Evolutionary conservation across 2,113 vertebrate genomes (phyloP).

Genomic region (Hepsetus odoe): DNA sequence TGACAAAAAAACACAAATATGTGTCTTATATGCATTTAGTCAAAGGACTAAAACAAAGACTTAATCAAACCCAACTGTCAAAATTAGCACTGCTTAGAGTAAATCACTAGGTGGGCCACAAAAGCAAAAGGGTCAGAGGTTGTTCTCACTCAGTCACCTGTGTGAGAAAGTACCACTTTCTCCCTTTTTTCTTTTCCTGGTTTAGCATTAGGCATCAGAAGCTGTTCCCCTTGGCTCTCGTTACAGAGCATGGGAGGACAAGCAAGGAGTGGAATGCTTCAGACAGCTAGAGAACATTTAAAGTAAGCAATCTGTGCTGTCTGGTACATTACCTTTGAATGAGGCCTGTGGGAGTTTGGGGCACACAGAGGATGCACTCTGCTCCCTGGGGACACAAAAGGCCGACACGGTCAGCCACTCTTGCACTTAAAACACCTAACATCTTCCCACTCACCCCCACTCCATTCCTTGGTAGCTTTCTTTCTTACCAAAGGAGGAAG

Average conservation of each 20-base stretch:
- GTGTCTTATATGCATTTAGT: too few relatives aligned
- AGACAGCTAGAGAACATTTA: conserved; percentile 45
- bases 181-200: conserved; percentile 9
- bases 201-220: conserved; percentile 28
- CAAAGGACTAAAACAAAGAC: too few relatives aligned
- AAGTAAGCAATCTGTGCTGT: conserved; percentile 56
- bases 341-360: conserved; percentile 52
- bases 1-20: too few relatives aligned
- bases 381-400: conserved; percentile 50
- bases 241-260: conserved; percentile 41
- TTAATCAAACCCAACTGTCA: too few relatives aligned
- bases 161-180: conserved; percentile 41
- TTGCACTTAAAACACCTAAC: conserved; percentile 43
- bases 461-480: conserved; percentile 25
- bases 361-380: conserved; percentile 53
- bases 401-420: conserved; percentile 49
- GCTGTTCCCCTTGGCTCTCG: conserved; percentile 38
- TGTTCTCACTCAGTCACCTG: neutral
- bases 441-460: conserved; percentile 32
- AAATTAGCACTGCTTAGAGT: too few relatives aligned
- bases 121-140: too few relatives aligned
- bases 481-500: conserved; percentile 48
- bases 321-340: conserved; percentile 57
- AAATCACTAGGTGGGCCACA: too few relatives aligned
- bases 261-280: conserved; percentile 46